These are phyloP conservation scores for Steinernema carpocapsae DNA, from an alignment of 2,888 invertebrate species.

Conservation along the genomic window DNA sequence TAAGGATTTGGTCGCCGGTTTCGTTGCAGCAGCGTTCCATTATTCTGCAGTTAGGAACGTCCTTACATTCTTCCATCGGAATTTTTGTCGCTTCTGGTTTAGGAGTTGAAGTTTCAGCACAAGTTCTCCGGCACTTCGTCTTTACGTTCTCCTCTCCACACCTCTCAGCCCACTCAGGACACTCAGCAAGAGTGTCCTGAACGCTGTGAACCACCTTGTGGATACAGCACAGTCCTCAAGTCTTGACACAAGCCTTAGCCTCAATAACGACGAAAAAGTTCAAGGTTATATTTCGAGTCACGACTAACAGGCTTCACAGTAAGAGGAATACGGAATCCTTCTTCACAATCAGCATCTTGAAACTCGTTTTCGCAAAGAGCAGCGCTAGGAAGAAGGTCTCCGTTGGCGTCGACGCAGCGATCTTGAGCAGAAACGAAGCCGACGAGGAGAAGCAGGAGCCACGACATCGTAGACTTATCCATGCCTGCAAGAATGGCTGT, in stretches of 20 bases:
- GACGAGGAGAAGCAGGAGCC: background rate
- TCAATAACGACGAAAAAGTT: too few relatives aligned
- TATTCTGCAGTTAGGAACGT: too few relatives aligned
- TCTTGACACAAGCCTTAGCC: slow-evolving; percentile 51
- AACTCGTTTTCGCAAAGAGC: background rate
- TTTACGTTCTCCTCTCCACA: background rate
- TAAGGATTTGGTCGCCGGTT: too few relatives aligned
- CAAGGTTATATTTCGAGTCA: slow-evolving; percentile 51
- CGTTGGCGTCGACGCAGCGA: background rate
- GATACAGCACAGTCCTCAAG: slow-evolving; percentile 51
- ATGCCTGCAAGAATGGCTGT: too few relatives aligned
- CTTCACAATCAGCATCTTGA: background rate
- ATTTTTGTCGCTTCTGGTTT: too few relatives aligned
- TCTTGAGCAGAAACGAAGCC: too few relatives aligned
- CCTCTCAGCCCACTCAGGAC: background rate
- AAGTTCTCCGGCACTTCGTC: background rate
- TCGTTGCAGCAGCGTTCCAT: too few relatives aligned
- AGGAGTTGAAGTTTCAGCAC: too few relatives aligned
- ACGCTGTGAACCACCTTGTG: background rate
- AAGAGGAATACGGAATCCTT: background rate
- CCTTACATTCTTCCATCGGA: too few relatives aligned
- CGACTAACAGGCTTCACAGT: slow-evolving; percentile 32
- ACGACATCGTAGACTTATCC: too few relatives aligned
- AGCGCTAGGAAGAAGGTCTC: background rate
- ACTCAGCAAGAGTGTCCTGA: background rate